These are phyloP conservation scores for Antitype chi DNA, from an alignment of 2,888 invertebrate species.

Conservation along the genomic window DNA sequence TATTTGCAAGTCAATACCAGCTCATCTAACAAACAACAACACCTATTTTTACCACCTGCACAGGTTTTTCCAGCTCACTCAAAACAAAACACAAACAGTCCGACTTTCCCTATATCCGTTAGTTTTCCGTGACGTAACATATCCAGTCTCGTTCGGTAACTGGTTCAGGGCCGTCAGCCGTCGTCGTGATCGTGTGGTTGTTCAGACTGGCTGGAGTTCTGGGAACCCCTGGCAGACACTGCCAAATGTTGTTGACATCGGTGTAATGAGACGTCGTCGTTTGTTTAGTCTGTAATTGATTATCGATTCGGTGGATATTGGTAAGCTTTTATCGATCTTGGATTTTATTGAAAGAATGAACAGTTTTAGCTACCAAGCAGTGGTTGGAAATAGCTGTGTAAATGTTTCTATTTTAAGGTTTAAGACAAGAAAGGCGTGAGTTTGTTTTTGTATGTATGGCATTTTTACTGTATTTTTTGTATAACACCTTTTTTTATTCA, in stretches of 20 bases:
- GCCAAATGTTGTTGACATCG: slow-evolving; percentile 66
- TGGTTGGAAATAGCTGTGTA: no score
- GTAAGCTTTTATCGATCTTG: no score
- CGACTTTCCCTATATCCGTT: slow-evolving; percentile 53
- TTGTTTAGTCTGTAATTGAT: slow-evolving; percentile 36
- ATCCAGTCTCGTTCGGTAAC: slow-evolving; percentile 79
- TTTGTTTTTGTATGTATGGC: no score
- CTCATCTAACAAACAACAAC: slow-evolving; percentile 18
- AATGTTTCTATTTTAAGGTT: no score
- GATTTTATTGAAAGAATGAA: no score
- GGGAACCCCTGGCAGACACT: slow-evolving; percentile 69
- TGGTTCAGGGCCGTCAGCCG: slow-evolving; percentile 84
- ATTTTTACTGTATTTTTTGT: no score
- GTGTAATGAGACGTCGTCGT: slow-evolving; percentile 36
- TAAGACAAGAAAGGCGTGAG: no score
- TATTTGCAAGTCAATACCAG: not conserved
- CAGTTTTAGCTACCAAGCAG: no score
- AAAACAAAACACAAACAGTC: slow-evolving; percentile 52
- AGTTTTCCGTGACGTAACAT: slow-evolving; percentile 75
- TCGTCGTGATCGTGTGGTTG: slow-evolving; percentile 63
- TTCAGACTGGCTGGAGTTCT: slow-evolving; percentile 74
- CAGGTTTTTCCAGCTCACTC: slow-evolving; percentile 16
- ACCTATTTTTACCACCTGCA: slow-evolving; percentile 30
- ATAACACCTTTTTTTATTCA: no score
- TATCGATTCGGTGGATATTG: not conserved